Evolutionary conservation across 1,140 invertebrate species (phyloP).

Genomic region (Teleogryllus occipitalis): DNA sequence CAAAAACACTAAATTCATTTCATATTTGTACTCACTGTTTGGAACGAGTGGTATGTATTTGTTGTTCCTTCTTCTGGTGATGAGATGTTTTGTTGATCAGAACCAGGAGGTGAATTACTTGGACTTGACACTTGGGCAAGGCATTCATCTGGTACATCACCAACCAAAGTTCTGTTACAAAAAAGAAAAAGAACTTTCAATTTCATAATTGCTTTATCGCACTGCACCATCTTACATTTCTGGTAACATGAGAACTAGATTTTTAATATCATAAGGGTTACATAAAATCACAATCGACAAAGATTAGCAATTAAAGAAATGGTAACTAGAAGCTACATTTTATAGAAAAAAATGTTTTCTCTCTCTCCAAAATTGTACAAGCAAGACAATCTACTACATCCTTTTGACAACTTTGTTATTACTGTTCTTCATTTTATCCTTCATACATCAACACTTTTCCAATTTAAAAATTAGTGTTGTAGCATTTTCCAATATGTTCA

Average conservation of each 20-base stretch:
- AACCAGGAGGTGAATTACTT: constrained; percentile 35
- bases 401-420: not conserved
- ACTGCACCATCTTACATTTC: no score
- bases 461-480: not conserved
- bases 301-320: no score
- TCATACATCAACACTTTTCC: not conserved
- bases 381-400: not conserved
- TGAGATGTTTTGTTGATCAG: constrained; percentile 30
- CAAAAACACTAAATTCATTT: not conserved
- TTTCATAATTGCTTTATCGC: no score
- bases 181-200: constrained; percentile 10
- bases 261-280: no score
- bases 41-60: constrained; percentile 17
- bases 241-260: no score
- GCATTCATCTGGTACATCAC: constrained; percentile 46
- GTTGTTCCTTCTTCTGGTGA: constrained; percentile 29
- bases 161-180: constrained; percentile 55
- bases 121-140: constrained; percentile 37
- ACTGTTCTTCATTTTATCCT: not conserved
- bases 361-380: no score
- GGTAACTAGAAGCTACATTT: no score
- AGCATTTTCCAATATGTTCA: constrained; percentile 19
- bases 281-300: no score
- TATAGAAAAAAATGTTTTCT: no score
- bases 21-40: not conserved